Percentiles rank a stretch among this genome's conserved stretches.
Conservation (phyloP, 1,140 invertebrate genomes). For the Cotesia glomerata region DNA sequence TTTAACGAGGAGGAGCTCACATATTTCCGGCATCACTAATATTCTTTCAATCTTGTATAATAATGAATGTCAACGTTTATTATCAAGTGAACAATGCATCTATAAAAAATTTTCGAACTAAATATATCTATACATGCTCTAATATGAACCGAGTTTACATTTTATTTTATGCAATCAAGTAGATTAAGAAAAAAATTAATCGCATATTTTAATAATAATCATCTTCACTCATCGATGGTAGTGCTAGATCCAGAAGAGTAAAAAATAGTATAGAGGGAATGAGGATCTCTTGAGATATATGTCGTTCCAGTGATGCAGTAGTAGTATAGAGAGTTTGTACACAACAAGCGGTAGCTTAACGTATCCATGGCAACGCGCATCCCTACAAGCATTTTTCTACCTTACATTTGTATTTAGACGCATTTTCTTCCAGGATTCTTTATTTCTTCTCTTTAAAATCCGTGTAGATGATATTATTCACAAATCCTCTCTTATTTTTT, state of each 20-base stretch:
- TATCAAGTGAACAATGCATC: not conserved
- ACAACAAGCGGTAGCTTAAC: conserved; percentile 34
- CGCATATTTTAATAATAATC: too few species aligned
- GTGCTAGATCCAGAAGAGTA: not conserved
- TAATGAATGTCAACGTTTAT: not conserved
- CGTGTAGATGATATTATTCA: not conserved
- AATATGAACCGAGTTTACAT: too few species aligned
- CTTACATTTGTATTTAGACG: conserved; percentile 5
- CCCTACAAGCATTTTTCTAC: conserved; percentile 27
- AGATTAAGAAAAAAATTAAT: too few species aligned
- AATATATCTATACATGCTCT: not conserved
- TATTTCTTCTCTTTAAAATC: not conserved
- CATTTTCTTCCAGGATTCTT: conserved; percentile 9
- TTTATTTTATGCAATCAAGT: too few species aligned
- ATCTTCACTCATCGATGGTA: too few species aligned
- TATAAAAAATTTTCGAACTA: too few species aligned
- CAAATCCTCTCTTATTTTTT: not conserved
- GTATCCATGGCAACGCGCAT: conserved; percentile 35
- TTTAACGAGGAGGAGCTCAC: conserved; percentile 22
- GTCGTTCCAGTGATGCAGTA: too few species aligned
- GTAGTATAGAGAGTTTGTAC: conserved; percentile 11
- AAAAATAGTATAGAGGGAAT: not conserved
- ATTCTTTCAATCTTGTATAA: not conserved
- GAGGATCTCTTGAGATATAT: too few species aligned
- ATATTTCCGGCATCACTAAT: not conserved